Evolutionary conservation across 2,113 vertebrate genomes (phyloP), one percentile per base, ranked within the genome.

Genomic region (Dinomys branickii): DNA sequence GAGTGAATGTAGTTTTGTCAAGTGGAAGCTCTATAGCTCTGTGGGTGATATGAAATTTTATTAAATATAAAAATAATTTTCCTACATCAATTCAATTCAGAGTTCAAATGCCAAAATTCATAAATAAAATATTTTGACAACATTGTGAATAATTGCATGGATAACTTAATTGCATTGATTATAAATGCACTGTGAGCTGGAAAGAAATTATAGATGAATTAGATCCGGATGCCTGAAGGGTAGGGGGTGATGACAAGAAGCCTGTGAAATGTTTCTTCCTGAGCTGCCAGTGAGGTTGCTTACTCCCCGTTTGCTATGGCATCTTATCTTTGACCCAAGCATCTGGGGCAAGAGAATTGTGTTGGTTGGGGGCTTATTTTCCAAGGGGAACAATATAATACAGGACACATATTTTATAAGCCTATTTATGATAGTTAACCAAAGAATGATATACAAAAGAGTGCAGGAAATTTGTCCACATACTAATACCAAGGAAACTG

Each of bases 31-130:
- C 41, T n/a, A 30, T 33, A 85, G 11, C 26, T 86, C 4, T 85
- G 7, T 30, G 84, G 63, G 24, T 81, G 78, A 69, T 19, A 41
- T 61, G 20, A 89, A 58, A 14, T 50, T 91, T 75, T 24, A 58
- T 81, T 81, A 75, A 88, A 94, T 92, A 52, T 63, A 93, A 75
- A 88, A 82, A 38, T 30, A 63, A 3, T 47, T 69, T 91, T 94
- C 50, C 33, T 67, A 16, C 81, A 38, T 5, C 14, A 75, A 16
- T 75, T 88, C 10, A 77, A 65, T 44, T 93, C 24, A 87, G 71
- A 67, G 6, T 81, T 85, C 82, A 92, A 89, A 96, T 92, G n/a
- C 38, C n/a, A 33, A 0, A 8, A 78, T 58, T 94, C 14, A 63
- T 78, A 12, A 63, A 22, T 73, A 88, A 86, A 87, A 75, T 75